These are phyloP conservation scores for Thaumatotibia leucotreta DNA, from an alignment of 1,140 invertebrate species.

Conservation along the genomic window DNA sequence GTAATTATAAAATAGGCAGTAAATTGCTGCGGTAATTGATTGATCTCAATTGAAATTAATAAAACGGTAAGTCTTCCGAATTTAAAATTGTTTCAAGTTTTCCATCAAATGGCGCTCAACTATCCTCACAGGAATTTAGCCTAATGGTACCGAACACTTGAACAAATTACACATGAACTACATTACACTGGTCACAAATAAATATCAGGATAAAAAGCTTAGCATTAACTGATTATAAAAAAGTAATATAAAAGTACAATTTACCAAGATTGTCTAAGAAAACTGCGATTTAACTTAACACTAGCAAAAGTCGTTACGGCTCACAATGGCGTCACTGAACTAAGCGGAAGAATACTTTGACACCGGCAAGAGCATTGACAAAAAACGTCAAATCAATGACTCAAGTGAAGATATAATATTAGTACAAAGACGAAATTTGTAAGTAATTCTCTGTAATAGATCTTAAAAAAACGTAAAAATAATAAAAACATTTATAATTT, in stretches of 20 bases:
- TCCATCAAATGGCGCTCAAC: conserved; percentile 77
- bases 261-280: conserved; percentile 81
- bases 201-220: conserved; percentile 33
- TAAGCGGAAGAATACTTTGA: conserved; percentile 64
- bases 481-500: neutral
- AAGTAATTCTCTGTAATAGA: conserved; percentile 19
- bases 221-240: conserved; percentile 50
- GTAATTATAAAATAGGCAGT: neutral
- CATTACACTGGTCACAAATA: conserved; percentile 63
- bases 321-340: conserved; percentile 86
- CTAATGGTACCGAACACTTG: conserved; percentile 75
- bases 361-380: conserved; percentile 56
- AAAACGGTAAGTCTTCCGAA: conserved; percentile 31
- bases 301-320: conserved; percentile 83
- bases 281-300: conserved; percentile 80
- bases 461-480: neutral
- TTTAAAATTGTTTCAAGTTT: conserved; percentile 64
- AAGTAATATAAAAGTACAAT: conserved; percentile 75
- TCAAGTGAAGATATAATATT: neutral
- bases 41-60: neutral
- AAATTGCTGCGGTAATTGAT: neutral
- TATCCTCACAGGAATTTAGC: conserved; percentile 80
- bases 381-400: conserved; percentile 31
- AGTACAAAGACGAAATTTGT: conserved; percentile 1
- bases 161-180: conserved; percentile 68